These are phyloP conservation scores for Nyctibius grandis DNA, from an alignment of 2,797 vertebrate species.

Conservation along the genomic window DNA sequence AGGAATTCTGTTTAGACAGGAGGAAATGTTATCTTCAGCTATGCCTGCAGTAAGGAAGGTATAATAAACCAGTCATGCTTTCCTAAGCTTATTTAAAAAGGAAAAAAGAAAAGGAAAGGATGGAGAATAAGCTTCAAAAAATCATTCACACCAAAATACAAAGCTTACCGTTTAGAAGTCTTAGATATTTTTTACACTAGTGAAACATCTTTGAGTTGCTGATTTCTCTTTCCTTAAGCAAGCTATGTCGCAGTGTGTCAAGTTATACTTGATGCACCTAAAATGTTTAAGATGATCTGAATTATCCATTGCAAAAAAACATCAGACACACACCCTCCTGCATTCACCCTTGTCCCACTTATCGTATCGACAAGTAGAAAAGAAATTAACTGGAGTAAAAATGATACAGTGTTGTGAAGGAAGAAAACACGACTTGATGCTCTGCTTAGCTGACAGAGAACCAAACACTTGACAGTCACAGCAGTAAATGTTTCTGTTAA, in stretches of 20 bases:
- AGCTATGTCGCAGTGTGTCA: neutral
- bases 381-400: slow-evolving; percentile 49
- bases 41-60: slow-evolving; percentile 2
- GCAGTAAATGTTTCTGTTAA: slow-evolving; percentile 21
- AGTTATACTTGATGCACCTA: slow-evolving; percentile 39
- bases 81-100: slow-evolving; percentile 21
- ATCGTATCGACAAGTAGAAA: slow-evolving; percentile 43
- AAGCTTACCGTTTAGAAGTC: slow-evolving; percentile 37
- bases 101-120: neutral
- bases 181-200: slow-evolving; percentile 29
- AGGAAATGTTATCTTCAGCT: slow-evolving; percentile 15
- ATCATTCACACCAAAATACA: slow-evolving; percentile 4
- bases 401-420: slow-evolving; percentile 41
- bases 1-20: slow-evolving; percentile 26
- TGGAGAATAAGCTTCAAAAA: slow-evolving; percentile 24
- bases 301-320: slow-evolving; percentile 56
- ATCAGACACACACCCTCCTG: slow-evolving; percentile 16
- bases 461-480: slow-evolving; percentile 51
- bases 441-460: slow-evolving; percentile 59
- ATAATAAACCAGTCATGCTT: slow-evolving; percentile 26
- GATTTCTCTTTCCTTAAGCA: slow-evolving; percentile 43
- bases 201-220: slow-evolving; percentile 29
- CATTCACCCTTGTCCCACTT: slow-evolving; percentile 43
- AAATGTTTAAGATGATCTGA: slow-evolving; percentile 52
- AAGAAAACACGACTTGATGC: slow-evolving; percentile 50